phyloP scores from a whole-genome alignment of 2,888 invertebrate species.

The Synergus japonicus region DNA sequence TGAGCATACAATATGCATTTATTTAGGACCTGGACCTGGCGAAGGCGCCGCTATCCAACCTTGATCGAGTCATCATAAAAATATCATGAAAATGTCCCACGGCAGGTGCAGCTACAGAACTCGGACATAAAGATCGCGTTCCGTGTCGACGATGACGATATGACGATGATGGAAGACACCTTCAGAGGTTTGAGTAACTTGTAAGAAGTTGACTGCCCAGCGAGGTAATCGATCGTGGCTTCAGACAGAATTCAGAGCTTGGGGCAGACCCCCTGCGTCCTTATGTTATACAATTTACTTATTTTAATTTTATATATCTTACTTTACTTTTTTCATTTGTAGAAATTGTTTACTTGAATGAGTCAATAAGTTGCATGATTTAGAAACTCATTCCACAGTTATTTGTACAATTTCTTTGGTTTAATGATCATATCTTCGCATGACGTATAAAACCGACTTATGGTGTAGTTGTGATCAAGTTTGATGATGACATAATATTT shows the following conservation, averaged over 20 bases:
- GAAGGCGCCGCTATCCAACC: conserved; percentile 46
- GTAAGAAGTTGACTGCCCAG: conserved; percentile 57
- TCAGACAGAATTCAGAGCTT: conserved; percentile 24
- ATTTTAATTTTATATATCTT: too few species aligned
- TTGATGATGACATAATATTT: neutral
- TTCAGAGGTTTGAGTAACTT: conserved; percentile 58
- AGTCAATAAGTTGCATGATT: too few species aligned
- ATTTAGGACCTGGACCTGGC: conserved; percentile 31
- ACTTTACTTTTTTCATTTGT: too few species aligned
- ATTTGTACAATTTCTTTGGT: too few species aligned
- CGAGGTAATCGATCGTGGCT: conserved; percentile 61
- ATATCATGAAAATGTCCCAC: conserved; percentile 15
- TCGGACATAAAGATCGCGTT: neutral
- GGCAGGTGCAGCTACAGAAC: conserved; percentile 4
- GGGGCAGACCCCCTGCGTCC: conserved; percentile 35
- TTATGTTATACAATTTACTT: neutral
- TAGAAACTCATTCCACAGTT: too few species aligned
- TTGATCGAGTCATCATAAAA: conserved; percentile 53
- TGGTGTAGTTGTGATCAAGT: neutral
- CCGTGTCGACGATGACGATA: conserved; percentile 58
- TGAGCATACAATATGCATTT: conserved; percentile 50
- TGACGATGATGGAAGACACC: conserved; percentile 56
- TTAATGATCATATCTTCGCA: neutral
- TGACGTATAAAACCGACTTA: neutral
- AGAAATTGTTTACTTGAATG: too few species aligned